Evolutionary conservation across 2,797 vertebrate genomes (phyloP).

Genomic region (Discoglossus pictus): DNA sequence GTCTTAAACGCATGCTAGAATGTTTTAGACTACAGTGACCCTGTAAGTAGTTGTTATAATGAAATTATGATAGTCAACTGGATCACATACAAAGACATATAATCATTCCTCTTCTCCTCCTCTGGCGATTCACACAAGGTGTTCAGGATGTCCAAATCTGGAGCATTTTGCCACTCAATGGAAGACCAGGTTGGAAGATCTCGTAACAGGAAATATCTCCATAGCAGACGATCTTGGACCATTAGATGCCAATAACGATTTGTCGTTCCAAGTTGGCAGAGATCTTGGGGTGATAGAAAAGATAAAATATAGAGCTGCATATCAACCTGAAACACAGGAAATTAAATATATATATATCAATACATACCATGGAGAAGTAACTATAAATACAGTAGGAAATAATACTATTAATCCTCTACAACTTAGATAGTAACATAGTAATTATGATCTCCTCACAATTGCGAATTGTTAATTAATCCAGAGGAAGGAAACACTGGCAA

Average conservation of each 20-base stretch:
- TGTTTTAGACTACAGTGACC: no score
- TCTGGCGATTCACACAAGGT: slow-evolving; percentile 62
- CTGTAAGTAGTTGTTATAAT: no score
- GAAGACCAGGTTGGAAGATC: slow-evolving; percentile 85
- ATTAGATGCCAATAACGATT: slow-evolving; percentile 83
- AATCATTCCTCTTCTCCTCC: slow-evolving; percentile 69
- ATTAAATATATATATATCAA: background rate
- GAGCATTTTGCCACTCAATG: slow-evolving; percentile 84
- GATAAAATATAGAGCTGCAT: slow-evolving; percentile 86
- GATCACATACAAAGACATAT: slow-evolving; percentile 81
- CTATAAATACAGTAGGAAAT: background rate
- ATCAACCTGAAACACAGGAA: slow-evolving; percentile 72
- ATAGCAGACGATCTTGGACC: slow-evolving; percentile 85
- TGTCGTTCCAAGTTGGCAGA: slow-evolving; percentile 83
- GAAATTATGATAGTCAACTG: no score
- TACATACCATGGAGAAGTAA: background rate
- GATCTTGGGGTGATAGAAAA: slow-evolving; percentile 82
- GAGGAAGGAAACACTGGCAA: no score
- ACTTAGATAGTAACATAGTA: no score
- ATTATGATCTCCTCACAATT: no score
- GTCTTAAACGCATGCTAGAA: no score
- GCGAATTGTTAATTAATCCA: no score
- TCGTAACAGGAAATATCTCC: slow-evolving; percentile 85
- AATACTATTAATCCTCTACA: no score
- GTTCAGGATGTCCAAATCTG: slow-evolving; percentile 73